These are phyloP conservation scores for Cydia amplana DNA, from an alignment of 1,140 invertebrate species.

Conservation along the genomic window DNA sequence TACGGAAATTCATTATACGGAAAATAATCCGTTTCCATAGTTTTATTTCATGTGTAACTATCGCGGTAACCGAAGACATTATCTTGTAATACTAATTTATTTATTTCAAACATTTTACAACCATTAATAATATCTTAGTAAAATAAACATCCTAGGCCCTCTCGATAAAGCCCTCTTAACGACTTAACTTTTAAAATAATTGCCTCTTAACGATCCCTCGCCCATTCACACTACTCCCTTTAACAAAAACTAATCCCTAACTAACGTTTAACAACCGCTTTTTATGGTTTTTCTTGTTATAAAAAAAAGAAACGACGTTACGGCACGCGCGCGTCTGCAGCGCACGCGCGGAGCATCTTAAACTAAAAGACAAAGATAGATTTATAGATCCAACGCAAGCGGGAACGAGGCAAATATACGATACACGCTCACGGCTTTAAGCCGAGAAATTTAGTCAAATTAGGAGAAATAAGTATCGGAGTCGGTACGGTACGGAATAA, in stretches of 20 bases:
- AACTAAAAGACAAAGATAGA: constrained; percentile 50
- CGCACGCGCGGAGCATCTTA: constrained; percentile 66
- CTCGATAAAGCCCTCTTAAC: constrained; percentile 34
- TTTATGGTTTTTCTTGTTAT: constrained; percentile 74
- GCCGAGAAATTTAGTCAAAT: constrained; percentile 74
- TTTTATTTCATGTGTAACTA: no score
- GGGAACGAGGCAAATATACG: constrained; percentile 51
- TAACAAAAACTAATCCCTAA: constrained; percentile 46
- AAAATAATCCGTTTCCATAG: no score
- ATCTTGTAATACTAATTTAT: no score
- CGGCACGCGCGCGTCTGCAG: constrained; percentile 64
- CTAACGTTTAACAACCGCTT: constrained; percentile 54
- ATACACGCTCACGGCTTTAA: constrained; percentile 64
- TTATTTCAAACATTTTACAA: no score
- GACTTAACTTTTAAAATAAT: neutral
- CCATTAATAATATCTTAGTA: no score
- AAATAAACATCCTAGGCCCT: no score
- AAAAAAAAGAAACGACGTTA: constrained; percentile 59
- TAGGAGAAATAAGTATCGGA: constrained; percentile 72
- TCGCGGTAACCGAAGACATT: no score
- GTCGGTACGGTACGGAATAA: constrained; percentile 55
- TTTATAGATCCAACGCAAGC: constrained; percentile 33
- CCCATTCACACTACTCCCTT: constrained; percentile 1
- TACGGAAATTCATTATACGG: no score
- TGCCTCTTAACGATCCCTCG: neutral